Evolutionary conservation across 2,797 vertebrate genomes (phyloP), one percentile per base, ranked within the genome.

Genomic region (Xiphorhynchus erythropygius): DNA sequence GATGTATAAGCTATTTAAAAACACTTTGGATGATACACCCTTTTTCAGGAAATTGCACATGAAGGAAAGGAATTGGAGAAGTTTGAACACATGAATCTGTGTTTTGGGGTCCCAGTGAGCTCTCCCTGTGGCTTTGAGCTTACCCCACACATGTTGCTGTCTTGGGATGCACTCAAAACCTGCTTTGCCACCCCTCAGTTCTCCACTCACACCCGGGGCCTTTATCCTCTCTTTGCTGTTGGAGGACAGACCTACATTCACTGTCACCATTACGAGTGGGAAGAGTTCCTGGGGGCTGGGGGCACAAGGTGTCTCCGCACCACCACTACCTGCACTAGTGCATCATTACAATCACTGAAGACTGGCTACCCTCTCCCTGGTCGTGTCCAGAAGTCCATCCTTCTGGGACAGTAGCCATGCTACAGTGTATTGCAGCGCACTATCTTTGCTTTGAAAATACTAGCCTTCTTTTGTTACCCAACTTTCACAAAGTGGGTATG

Each of bases 41-140:
- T 77, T 79, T 86, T 89, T 57, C 91, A 96, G 91, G 89, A 93
- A 95, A 95, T 92, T 91, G 59, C 59, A n/a, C 3, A 2, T 11
- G 28, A n/a, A 84, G 47, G n/a, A 84, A 30, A 44, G n/a, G 37
- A 70, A 90, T 9, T 4, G 5, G 32, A 35, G 46, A 74, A 64
- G n/a, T 53, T 13, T 90, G 41, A 90, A 73, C 0, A 5, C 2
- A 1, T 25, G 42, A 24, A 23, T 65, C 82, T 77, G 39, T 46
- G 15, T 64, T 93, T 63, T 33, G 16, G 59, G 59, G 39, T 7
- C 21, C 39, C 84, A 24, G 25, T 28, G 39, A 70, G 10, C 3
- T 87, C 22, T 75, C 13, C 11, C 52, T 71, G 42, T 21, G n/a
- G 17, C 28, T 79, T 67, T 63, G 35, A 89, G 25, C 47, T 73